A percentile compares a stretch with the other conserved stretches of the same genome.
Conservation (phyloP, 2,113 vertebrate genomes). For the Platysternon megacephalum region DNA sequence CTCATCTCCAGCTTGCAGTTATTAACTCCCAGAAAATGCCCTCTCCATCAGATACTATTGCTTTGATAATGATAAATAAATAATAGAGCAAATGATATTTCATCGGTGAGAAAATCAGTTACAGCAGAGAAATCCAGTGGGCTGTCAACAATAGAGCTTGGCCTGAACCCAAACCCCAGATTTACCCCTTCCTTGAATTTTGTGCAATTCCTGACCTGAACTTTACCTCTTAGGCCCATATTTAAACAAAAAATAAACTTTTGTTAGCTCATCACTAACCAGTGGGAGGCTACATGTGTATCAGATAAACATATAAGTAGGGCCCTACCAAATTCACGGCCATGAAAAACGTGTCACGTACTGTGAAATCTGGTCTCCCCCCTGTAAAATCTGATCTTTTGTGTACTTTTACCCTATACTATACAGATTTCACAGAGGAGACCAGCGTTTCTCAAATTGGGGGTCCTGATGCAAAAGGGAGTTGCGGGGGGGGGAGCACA, state of each 20-base stretch:
- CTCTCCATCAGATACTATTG: constrained; percentile 65
- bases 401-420: no score
- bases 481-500: no score
- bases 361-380: no score
- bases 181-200: background rate
- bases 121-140: constrained; percentile 52
- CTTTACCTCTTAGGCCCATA: background rate
- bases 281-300: constrained; percentile 27
- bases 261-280: constrained; percentile 29
- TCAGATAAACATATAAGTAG: constrained; percentile 19
- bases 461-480: no score
- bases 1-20: constrained; percentile 44
- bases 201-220: background rate
- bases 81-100: constrained; percentile 47
- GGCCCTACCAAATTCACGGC: no score
- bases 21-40: constrained; percentile 68
- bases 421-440: no score
- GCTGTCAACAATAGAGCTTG: background rate
- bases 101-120: constrained; percentile 53
- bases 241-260: background rate
- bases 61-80: constrained; percentile 75
- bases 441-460: no score
- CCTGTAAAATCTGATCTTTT: no score
- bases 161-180: background rate
- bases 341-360: no score